Evolutionary conservation across 2,113 vertebrate species (phyloP), one percentile per base, ranked within the genome.

Genomic region (Paedocypris sp.): DNA sequence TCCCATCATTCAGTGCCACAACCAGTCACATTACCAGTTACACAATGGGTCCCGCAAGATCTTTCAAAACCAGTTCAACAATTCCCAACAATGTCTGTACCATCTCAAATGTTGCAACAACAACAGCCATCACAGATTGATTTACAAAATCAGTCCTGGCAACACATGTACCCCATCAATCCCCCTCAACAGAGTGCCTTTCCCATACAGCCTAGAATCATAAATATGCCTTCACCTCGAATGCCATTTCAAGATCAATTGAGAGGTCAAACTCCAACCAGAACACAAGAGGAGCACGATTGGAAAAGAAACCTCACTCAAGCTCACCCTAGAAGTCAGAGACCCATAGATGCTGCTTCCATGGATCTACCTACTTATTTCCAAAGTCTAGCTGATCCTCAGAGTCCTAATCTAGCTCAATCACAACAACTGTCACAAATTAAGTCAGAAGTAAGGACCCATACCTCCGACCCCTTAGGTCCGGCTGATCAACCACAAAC

Each of bases 361-460:
- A 38, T 61, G 13, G 28, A 47, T 31, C 28, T 31, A 4, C 47
- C 42, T 25, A 16, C 7, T 7, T 49, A 56, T 12, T 36, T 46
- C 31, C 67, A 64, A 38, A 35, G 15, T 32, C 39, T 58, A 38
- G 22, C 49, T n/a, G 39, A 41, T 19, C 11, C 50, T 35, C 66
- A 50, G 28, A 26, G 39, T 26, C 9, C 49, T 3, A 11, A 65
- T 5, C 76, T 62, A 42, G 36, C 18, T 9, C 75, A 75, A 8
- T 6, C 62, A 16, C 76, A 70, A 33, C 12, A 52, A 29, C 79
- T 79, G 81, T 43, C 62, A 51, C 66, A 68, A 47, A 60, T 76
- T 9, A 68, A 67, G 64, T 61, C 13, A 13, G 48, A 38, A 4
- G n/a, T 61, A 5, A 5, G 39, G 6, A 28, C 23, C 51, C 64